Conservation (phyloP, 2,113 vertebrate species). For the Hystrix cristata region DNA sequence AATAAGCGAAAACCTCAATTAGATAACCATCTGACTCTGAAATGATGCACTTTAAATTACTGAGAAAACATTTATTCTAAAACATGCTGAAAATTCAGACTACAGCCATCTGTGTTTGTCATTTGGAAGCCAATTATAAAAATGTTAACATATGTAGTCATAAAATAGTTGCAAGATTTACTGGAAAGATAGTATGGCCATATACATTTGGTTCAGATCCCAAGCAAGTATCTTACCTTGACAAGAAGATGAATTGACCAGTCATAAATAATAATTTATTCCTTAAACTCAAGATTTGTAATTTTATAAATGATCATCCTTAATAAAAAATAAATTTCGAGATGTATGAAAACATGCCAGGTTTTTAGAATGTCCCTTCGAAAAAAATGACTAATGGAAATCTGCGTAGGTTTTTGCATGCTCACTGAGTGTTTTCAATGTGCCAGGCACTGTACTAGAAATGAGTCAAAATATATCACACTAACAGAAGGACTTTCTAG, state of each 20-base stretch:
- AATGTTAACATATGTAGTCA: conserved; percentile 84
- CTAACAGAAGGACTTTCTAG: not conserved
- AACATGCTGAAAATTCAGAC: conserved; percentile 76
- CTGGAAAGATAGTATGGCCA: conserved; percentile 68
- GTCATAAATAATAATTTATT: conserved; percentile 61
- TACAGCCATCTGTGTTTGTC: conserved; percentile 86
- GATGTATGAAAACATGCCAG: conserved; percentile 41
- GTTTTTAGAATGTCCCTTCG: conserved; percentile 34
- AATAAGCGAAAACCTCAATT: conserved; percentile 65
- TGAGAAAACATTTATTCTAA: conserved; percentile 79
- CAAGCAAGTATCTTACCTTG: conserved; percentile 53
- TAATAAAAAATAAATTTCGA: conserved; percentile 25
- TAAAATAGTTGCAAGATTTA: conserved; percentile 82
- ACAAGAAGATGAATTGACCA: conserved; percentile 32
- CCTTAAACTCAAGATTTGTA: conserved; percentile 49
- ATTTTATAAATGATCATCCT: conserved; percentile 17
- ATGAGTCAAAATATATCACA: not conserved
- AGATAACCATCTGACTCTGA: conserved; percentile 67
- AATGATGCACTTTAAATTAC: conserved; percentile 76
- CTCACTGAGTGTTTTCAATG: not conserved
- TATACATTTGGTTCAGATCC: conserved; percentile 66
- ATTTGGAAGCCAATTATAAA: conserved; percentile 86
- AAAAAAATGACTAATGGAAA: conserved; percentile 19
- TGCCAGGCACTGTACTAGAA: not conserved
- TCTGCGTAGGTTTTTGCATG: not conserved